Conservation (phyloP, 2,888 invertebrate species). For the Tetanocera ferruginea region DNA sequence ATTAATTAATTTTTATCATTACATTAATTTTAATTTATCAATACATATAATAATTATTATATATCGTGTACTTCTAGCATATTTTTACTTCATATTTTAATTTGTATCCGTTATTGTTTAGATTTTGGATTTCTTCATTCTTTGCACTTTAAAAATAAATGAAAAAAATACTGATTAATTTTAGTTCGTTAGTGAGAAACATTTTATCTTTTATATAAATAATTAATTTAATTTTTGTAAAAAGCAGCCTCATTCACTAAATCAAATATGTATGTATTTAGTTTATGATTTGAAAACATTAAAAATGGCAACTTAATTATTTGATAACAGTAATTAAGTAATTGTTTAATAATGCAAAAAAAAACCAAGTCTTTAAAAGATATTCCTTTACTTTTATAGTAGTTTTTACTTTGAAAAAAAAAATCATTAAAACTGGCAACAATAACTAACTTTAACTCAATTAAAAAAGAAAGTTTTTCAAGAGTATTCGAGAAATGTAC, state of each 20-base stretch:
- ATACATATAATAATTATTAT: constrained; percentile 1
- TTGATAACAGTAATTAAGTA: constrained; percentile 16
- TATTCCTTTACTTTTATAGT: neutral
- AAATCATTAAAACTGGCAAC: neutral
- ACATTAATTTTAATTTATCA: constrained; percentile 34
- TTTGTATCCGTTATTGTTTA: neutral
- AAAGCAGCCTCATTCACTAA: constrained; percentile 15
- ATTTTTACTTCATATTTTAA: neutral
- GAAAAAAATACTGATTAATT: neutral
- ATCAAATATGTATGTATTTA: constrained; percentile 5
- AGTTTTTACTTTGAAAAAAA: neutral
- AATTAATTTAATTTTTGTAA: constrained; percentile 4
- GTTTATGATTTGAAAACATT: neutral
- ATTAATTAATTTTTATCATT: constrained; percentile 24
- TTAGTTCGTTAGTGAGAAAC: neutral
- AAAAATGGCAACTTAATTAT: constrained; percentile 29
- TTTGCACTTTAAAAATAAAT: too few relatives aligned
- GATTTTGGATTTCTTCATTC: neutral
- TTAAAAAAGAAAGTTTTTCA: constrained; percentile 3
- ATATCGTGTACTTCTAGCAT: constrained; percentile 20
- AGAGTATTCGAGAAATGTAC: neutral
- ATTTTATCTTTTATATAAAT: neutral
- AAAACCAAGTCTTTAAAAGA: constrained; percentile 13
- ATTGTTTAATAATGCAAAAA: neutral
- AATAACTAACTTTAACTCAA: constrained; percentile 16